Base-by-base conservation (phyloP, 2,113 vertebrate genomes). In the Phalacrocorax aristotelis region DNA sequence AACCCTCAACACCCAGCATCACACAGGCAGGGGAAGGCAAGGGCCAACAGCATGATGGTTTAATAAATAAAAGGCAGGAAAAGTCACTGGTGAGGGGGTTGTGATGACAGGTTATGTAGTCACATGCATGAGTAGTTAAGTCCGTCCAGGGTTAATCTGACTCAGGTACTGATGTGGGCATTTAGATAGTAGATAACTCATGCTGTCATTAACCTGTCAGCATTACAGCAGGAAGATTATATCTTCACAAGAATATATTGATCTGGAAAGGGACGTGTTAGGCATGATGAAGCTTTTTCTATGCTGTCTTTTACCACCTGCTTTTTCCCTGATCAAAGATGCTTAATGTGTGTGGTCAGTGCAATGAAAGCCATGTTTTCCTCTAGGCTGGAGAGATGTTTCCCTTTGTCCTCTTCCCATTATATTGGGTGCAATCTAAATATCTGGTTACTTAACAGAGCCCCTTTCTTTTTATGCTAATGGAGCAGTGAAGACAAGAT, bases 171-270 rank as follows among this genome's bases (percentile, higher is more conserved):
- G 91, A 91, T 95, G 91, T 1, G 4, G 76, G 51, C 87, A 87
- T 83, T 96, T 95, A 95, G 93, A 95, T 62, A 95, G 87, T 10
- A 32, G 85, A 97, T 96, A 97, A 97, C 86, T 95, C 71, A 87
- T 88, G 91, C 95, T 95, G 96, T 95, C 94, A 94, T 96, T 97
- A 94, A 83, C 91, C 95, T 96, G 94, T 95, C 93, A 95, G 83
- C 80, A 51, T 95, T 95, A 92, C 87, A 97, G 93, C 82, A 89
- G 94, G 94, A 90, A 96, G 96, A 97, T 95, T 92, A 64, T 95
- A 96, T 96, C 97, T 96, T 96, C 93, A 93, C 95, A 96, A 95
- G 84, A 38, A 80, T 61, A 79, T 96, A 97, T 96, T 90, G 96
- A 96, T 97, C 93, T 91, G 79, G 68, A 96, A 90, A 94, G 82